Evolutionary conservation across 2,797 vertebrate species (phyloP), one percentile per base, ranked within the genome.

Genomic region (Chaunax sp.): DNA sequence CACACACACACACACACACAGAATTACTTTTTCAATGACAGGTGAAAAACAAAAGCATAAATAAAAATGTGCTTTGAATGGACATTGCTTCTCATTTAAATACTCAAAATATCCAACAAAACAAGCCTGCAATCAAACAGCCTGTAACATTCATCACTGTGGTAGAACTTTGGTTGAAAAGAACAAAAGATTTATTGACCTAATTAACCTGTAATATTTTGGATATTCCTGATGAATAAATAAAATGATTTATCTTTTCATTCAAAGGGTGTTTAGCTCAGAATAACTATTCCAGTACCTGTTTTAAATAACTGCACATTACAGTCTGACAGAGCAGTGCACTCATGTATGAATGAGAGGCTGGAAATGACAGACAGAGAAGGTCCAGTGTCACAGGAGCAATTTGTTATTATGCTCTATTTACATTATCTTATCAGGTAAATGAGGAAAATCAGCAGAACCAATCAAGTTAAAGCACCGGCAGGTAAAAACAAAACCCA

Each of bases 391-490:
- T n/a, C n/a, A n/a, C n/a, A 43, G 50, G 62, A 73, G 59, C 45
- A 67, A 45, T 54, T 77, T 82, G 64, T 86, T 80, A 69, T 73
- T 56, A 75, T 74, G 66, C 35, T 54, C 49, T 75, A 28, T 30
- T 30, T 71, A 71, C 63, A 81, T 78, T 67, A 72, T 46, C 59
- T 69, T 47, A 33, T 64, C 51, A 72, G 53, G 59, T 80, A 83
- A 83, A 59, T 78, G 65, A 23, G 72, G 67, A 76, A 72, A 51
- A 81, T 78, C 72, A 72, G 62, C 70, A 77, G 64, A 69, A 55
- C 61, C 63, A 83, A 76, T 84, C 71, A 81, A 69, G 45, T 15
- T 65, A 26, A 73, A 69, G 70, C 57, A 63, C 66, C 79, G 89
- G 73, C 80, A 67, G 59, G 78, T 57, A 56, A 65, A 61, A 85